Percentiles rank a stretch among this genome's conserved stretches.
phyloP scores from a whole-genome alignment of 2,797 vertebrate species.

The Falco novaeseelandiae region DNA sequence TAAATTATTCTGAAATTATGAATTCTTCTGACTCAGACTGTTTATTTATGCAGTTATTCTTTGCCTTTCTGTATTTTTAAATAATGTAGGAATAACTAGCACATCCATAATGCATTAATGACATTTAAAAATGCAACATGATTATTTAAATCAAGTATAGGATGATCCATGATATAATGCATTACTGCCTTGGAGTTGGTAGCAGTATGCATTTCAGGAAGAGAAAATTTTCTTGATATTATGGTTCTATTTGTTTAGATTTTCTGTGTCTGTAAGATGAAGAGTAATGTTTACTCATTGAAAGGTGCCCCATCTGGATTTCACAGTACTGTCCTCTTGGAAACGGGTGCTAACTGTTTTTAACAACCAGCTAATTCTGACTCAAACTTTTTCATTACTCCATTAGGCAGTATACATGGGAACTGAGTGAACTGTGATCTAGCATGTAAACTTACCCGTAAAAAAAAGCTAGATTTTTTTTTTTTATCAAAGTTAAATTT shows the following conservation, averaged over 20 bases:
- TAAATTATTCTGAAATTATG: not conserved
- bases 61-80: not conserved
- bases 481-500: not conserved
- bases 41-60: not conserved
- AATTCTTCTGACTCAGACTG: not conserved
- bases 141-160: not conserved
- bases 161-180: not conserved
- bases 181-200: not conserved
- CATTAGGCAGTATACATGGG: not conserved
- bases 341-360: slow-evolving; percentile 76
- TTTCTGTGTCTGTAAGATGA: not conserved
- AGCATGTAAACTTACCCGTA: not conserved
- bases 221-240: not conserved
- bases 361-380: slow-evolving; percentile 73
- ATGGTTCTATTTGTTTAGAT: not conserved
- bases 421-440: not conserved
- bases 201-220: not conserved
- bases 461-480: not conserved
- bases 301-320: slow-evolving; percentile 72
- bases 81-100: not conserved
- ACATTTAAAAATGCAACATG: not conserved
- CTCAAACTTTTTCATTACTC: not conserved
- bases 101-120: not conserved
- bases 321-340: slow-evolving; percentile 74
- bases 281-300: slow-evolving; percentile 9